Percentiles rank a stretch among this genome's conserved stretches.
These are phyloP conservation scores for Marisa cornuarietis DNA, from an alignment of 1,140 invertebrate species.

Conservation along the genomic window DNA sequence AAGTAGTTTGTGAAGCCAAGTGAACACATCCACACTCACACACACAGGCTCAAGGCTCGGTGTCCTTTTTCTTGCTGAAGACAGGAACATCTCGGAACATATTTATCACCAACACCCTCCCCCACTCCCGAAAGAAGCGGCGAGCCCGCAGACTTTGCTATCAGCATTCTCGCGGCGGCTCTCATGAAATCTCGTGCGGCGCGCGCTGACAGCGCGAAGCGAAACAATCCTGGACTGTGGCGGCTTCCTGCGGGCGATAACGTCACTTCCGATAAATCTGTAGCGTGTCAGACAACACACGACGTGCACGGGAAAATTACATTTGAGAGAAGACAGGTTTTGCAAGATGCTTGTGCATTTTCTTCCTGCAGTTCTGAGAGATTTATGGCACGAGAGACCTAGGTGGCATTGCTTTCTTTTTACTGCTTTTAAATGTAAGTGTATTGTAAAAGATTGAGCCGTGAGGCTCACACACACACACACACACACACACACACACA, in stretches of 20 bases:
- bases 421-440: no score
- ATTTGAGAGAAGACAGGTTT: no score
- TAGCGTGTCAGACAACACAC: slow-evolving; percentile 4
- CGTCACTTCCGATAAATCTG: slow-evolving; percentile 4
- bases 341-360: no score
- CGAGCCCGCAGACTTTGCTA: slow-evolving; percentile 7
- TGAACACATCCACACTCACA: not conserved
- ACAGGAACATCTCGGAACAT: not conserved
- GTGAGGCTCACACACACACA: no score
- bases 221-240: slow-evolving; percentile 25
- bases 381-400: no score
- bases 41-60: not conserved
- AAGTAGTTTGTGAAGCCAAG: no score
- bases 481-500: no score
- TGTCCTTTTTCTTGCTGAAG: not conserved
- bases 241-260: slow-evolving; percentile 9
- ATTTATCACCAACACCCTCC: not conserved
- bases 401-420: no score
- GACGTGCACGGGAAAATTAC: no score
- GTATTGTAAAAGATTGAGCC: no score
- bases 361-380: no score
- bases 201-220: slow-evolving; percentile 25
- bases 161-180: slow-evolving; percentile 22
- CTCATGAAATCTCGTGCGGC: slow-evolving; percentile 23
- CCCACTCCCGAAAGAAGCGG: not conserved